Conservation (phyloP, 2,113 vertebrate genomes). For the Mastomys natalensis region DNA sequence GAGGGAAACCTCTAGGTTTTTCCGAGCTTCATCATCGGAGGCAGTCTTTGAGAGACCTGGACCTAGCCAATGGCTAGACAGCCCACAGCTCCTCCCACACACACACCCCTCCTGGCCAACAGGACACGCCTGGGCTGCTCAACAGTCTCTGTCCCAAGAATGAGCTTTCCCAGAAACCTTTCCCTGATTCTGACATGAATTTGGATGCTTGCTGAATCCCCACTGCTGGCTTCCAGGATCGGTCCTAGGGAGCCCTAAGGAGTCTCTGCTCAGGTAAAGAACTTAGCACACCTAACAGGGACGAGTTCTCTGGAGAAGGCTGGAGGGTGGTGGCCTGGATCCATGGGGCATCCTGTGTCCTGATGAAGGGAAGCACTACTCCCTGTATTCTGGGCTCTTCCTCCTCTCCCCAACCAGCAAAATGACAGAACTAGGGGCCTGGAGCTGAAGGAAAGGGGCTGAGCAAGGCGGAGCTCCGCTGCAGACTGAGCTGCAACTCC, state of each 20-base stretch:
- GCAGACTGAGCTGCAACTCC: neutral
- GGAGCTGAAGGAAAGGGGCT: neutral
- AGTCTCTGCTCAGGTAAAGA: constrained; percentile 62
- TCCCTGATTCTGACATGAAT: constrained; percentile 56
- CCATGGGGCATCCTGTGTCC: neutral
- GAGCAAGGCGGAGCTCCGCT: neutral
- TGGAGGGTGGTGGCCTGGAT: neutral
- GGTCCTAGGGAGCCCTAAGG: neutral
- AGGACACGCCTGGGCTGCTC: constrained; percentile 35
- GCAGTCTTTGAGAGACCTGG: neutral
- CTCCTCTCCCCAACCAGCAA: neutral
- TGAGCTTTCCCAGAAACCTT: constrained; percentile 1
- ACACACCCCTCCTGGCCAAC: neutral
- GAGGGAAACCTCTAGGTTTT: neutral
- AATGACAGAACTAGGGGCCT: neutral
- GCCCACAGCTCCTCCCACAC: constrained; percentile 51
- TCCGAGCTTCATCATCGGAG: neutral
- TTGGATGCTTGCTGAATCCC: neutral
- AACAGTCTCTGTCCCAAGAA: neutral
- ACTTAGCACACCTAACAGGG: neutral
- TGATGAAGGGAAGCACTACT: neutral
- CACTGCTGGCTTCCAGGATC: neutral
- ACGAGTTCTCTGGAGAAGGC: neutral
- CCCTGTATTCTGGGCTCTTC: neutral
- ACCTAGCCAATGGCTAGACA: constrained; percentile 59